These are phyloP conservation scores for Leptoteleia sp. DNA, from an alignment of 1,140 invertebrate species.

Conservation along the genomic window DNA sequence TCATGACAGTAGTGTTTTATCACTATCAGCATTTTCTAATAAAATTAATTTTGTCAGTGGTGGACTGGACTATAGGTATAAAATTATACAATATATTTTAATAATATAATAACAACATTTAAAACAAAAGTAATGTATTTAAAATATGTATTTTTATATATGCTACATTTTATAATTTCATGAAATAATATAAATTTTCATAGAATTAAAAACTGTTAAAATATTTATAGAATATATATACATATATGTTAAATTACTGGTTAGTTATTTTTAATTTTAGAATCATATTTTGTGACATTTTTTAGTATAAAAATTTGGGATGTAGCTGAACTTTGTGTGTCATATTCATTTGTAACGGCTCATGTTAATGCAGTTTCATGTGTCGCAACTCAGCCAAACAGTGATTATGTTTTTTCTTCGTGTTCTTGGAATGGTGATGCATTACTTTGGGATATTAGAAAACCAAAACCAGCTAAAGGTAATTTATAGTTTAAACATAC, in stretches of 20 bases:
- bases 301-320: constrained; percentile 78
- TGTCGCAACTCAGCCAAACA: constrained; percentile 69
- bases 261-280: too few species aligned
- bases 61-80: constrained; percentile 76
- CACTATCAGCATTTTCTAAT: constrained; percentile 71
- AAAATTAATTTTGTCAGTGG: constrained; percentile 70
- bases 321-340: constrained; percentile 66
- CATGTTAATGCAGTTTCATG: constrained; percentile 72
- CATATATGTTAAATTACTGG: too few species aligned
- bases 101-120: too few species aligned
- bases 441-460: constrained; percentile 75
- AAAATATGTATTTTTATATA: too few species aligned
- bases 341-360: constrained; percentile 68
- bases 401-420: constrained; percentile 70
- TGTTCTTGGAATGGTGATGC: constrained; percentile 72
- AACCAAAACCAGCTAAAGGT: constrained; percentile 72
- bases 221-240: too few species aligned
- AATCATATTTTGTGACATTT: background rate
- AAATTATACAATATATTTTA: constrained; percentile 1
- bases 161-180: too few species aligned
- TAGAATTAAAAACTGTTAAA: too few species aligned
- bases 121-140: too few species aligned
- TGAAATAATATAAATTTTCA: too few species aligned
- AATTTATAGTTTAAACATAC: constrained; percentile 10
- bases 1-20: constrained; percentile 72